Base-by-base conservation (phyloP, 1,140 invertebrate genomes). In the Drosophila elegans region DNA sequence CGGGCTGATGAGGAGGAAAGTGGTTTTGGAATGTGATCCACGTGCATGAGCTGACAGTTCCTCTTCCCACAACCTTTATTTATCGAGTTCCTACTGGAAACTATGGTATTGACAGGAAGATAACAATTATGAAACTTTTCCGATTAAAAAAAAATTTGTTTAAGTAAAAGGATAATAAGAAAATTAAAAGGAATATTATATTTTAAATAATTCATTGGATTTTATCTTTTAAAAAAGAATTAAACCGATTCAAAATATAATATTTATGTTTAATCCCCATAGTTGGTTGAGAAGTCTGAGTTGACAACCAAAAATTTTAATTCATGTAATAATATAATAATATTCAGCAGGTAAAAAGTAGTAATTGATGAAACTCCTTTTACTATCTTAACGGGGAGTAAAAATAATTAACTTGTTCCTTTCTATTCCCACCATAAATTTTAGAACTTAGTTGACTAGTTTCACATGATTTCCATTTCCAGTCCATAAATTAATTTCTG, bases 1-100 rank as follows among this genome's bases (percentile, higher is more conserved):
- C n/a, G 10, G 64, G 36, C 21, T 66, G 62, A 27, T 32, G 36
- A 9, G 29, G 38, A 6, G 42, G 41, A 39, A 61, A 38, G 57
- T 48, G 57, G 25, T 25, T 12, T 10, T 32, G 25, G 66, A 67
- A 54, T 67, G 38, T 41, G 67, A 49, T 66, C 51, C 64, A 48
- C 39, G 64, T 29, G 44, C 68, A 57, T 72, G 68, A 72, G 52
- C 29, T 49, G 64, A 52, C 38, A 72, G 29, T 71, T 71, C 49
- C 64, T 38, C 11, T 3, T 56, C 39, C 21, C 13, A 29, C 21
- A 27, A 41, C 36, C 12, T 21, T 13, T 10, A 12, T 36, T 10
- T 44, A n/a, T 11, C 52, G 16, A 6, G 10, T 45, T n/a, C 9
- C 32, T 29, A 34, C 12, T 9, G 11, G 21, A 34, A 41, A 34